These are phyloP conservation scores for Alces alces DNA, from an alignment of 2,113 vertebrate genomes.

Conservation along the genomic window DNA sequence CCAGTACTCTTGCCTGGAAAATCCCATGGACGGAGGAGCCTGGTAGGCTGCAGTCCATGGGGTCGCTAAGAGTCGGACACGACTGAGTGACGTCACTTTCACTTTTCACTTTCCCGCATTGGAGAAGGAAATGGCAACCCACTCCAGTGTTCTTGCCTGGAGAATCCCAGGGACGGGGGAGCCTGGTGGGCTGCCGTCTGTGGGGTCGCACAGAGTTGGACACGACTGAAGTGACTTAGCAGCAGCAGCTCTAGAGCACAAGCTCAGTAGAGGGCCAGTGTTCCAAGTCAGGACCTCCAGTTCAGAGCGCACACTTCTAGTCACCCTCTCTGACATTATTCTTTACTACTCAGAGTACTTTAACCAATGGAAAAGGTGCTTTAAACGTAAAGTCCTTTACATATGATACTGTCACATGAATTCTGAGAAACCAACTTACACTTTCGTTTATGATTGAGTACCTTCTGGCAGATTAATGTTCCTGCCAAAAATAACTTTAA, in stretches of 20 bases:
- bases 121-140: not conserved
- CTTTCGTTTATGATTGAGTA: not conserved
- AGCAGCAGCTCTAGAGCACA: not conserved
- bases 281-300: not conserved
- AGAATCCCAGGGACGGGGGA: not conserved
- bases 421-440: not conserved
- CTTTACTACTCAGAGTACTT: not conserved
- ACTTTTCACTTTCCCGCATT: not conserved
- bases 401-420: not conserved
- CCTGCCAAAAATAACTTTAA: not conserved
- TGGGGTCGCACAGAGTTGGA: accelerated
- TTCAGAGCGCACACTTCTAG: not conserved
- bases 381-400: not conserved
- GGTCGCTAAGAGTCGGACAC: accelerated
- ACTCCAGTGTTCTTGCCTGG: not conserved
- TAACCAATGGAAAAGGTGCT: not conserved
- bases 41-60: not conserved
- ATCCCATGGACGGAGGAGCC: not conserved
- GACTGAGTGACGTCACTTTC: not conserved
- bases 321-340: not conserved
- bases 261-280: not conserved
- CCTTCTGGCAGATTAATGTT: not conserved
- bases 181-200: not conserved
- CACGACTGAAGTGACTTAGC: accelerated
- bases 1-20: not conserved